A percentile compares a stretch with the other conserved stretches of the same genome.
phyloP scores from a whole-genome alignment of 2,797 vertebrate genomes.

The Mastacembelus armatus region DNA sequence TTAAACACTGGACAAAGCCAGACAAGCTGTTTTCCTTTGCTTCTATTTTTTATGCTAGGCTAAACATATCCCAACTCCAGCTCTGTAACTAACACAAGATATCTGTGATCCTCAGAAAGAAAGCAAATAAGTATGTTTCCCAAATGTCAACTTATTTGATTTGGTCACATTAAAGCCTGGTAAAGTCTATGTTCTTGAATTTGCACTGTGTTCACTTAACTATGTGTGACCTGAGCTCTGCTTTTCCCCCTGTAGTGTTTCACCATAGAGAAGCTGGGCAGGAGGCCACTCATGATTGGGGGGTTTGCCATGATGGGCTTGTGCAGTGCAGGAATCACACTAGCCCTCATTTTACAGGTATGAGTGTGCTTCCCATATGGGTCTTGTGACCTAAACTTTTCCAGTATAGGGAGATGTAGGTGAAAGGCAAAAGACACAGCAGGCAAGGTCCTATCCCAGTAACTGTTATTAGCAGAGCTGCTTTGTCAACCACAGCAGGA shows the following conservation, averaged over 20 bases:
- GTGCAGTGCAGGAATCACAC: constrained; percentile 89
- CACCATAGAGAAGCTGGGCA: constrained; percentile 90
- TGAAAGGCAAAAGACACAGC: background rate
- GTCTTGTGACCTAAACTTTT: background rate
- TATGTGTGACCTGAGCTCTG: background rate
- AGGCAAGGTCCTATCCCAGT: background rate
- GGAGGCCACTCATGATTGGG: constrained; percentile 88
- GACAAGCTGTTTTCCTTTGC: too few relatives aligned
- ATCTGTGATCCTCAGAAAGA: background rate
- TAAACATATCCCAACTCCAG: too few relatives aligned
- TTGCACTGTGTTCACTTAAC: background rate
- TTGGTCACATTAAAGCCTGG: background rate
- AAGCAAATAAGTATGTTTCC: background rate
- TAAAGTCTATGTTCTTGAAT: background rate
- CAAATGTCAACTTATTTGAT: background rate
- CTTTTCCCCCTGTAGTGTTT: constrained; percentile 84
- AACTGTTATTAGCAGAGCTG: background rate
- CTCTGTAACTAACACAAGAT: too few relatives aligned
- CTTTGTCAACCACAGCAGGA: background rate
- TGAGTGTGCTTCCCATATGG: constrained; percentile 18
- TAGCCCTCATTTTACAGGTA: constrained; percentile 90
- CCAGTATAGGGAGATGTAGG: background rate
- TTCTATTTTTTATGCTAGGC: too few relatives aligned
- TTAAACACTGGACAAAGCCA: too few relatives aligned
- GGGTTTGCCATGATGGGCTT: constrained; percentile 91